A percentile compares a stretch with the other conserved stretches of the same genome.
These are phyloP conservation scores for Harpagifer antarcticus DNA, from an alignment of 2,797 vertebrate species.

Conservation along the genomic window DNA sequence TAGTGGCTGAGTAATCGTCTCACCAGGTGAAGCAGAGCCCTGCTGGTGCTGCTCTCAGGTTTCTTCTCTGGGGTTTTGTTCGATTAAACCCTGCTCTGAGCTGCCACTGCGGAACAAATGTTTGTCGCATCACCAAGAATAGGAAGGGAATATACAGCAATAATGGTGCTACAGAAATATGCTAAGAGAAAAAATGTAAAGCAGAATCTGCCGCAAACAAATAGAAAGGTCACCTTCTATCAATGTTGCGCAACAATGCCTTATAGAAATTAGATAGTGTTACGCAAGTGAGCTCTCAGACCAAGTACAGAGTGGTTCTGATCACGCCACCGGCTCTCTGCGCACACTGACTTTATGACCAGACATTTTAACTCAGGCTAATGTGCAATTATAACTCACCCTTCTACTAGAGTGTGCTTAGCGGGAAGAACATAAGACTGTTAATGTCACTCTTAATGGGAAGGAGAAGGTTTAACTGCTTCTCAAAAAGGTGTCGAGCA, in stretches of 20 bases:
- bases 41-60: constrained; percentile 32
- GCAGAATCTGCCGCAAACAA: constrained; percentile 52
- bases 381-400: constrained; percentile 54
- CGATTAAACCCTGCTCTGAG: constrained; percentile 60
- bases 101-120: constrained; percentile 26
- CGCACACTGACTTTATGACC: constrained; percentile 42
- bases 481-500: constrained; percentile 43
- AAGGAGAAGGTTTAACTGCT: constrained; percentile 34
- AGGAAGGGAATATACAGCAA: constrained; percentile 8
- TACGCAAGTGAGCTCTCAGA: constrained; percentile 53
- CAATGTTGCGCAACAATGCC: constrained; percentile 30
- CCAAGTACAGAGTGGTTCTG: constrained; percentile 35
- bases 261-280: constrained; percentile 62
- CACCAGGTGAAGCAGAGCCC: constrained; percentile 47
- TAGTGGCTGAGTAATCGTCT: constrained; percentile 54
- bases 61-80: constrained; percentile 55
- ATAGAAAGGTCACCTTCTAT: constrained; percentile 67
- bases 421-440: constrained; percentile 39
- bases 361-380: constrained; percentile 53
- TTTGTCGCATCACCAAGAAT: constrained; percentile 1
- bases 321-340: constrained; percentile 27
- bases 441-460: constrained; percentile 33
- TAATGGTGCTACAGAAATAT: constrained; percentile 3
- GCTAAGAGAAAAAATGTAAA: constrained; percentile 44
- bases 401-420: constrained; percentile 37